Base-by-base conservation (phyloP, 2,888 invertebrate species). In the Theodoxus fluviatilis region DNA sequence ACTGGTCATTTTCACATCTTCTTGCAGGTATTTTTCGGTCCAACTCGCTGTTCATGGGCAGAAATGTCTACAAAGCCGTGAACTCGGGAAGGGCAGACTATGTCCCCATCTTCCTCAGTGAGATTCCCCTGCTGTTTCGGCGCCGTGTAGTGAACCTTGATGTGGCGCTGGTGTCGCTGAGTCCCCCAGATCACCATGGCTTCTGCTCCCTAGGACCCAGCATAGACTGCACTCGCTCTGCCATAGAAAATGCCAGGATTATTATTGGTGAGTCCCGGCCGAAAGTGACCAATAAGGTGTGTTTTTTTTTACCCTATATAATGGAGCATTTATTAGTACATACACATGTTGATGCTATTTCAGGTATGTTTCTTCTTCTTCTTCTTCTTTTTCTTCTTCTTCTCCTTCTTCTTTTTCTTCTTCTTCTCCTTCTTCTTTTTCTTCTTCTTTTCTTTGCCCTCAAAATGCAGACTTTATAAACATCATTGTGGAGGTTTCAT, bases 221-320 rank as follows among this genome's bases (percentile, higher is more conserved):
- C 72, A 94, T 97, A 0, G 97, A 98, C 87, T 94, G 94, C 84
- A 94, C 95, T 0, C 89, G 96, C 72, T 92, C 96, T 0, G 97
- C 94, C 0, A 88, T 95, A 12, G 90, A 92, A 73, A 91, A 95
- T 88, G 93, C 95, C 22, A 94, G 96, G 88, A 89, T 90, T 71
- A 94, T 98, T 83, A 91, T 97, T 80, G 96, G 96, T 94, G 88
- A n/a, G n/a, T n/a, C n/a, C n/a, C n/a, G n/a, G n/a, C n/a, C n/a
- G 90, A n/a, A n/a, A n/a, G n/a, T n/a, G n/a, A n/a, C n/a, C n/a
- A n/a, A n/a, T n/a, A n/a, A n/a, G n/a, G n/a, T n/a, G n/a, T n/a
- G n/a, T n/a, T n/a, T n/a, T n/a, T n/a, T n/a, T n/a, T n/a, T n/a
- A n/a, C n/a, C n/a, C n/a, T n/a, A n/a, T n/a, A n/a, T n/a, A n/a